Evolutionary conservation across 2,113 vertebrate genomes (phyloP).

Genomic region (Petaurus breviceps): DNA sequence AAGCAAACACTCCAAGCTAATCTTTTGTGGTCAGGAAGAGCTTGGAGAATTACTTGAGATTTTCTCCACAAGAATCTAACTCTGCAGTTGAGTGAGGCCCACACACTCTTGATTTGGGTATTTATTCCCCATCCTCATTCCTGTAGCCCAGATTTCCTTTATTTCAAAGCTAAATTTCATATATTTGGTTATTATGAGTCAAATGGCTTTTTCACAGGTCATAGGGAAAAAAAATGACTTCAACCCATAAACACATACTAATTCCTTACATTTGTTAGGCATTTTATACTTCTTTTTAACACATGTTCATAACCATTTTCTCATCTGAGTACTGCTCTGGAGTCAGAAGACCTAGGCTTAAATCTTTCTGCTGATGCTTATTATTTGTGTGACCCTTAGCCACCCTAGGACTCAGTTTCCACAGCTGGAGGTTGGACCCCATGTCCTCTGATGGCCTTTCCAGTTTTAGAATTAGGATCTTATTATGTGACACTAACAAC

Average conservation of each 20-base stretch:
- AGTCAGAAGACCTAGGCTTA: background rate
- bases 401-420: background rate
- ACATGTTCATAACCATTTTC: background rate
- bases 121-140: slow-evolving; percentile 54
- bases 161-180: slow-evolving; percentile 63
- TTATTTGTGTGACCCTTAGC: background rate
- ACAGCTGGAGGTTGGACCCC: background rate
- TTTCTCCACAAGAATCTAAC: slow-evolving; percentile 39
- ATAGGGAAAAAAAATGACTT: slow-evolving; percentile 34
- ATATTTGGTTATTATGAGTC: slow-evolving; percentile 58
- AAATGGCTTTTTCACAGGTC: slow-evolving; percentile 53
- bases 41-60: slow-evolving; percentile 58
- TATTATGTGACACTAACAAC: background rate
- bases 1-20: slow-evolving; percentile 63
- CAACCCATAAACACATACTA: slow-evolving; percentile 53
- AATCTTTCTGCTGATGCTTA: background rate
- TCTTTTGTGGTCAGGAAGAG: slow-evolving; percentile 66
- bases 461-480: background rate
- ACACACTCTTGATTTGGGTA: slow-evolving; percentile 46
- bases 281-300: slow-evolving; percentile 27
- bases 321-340: background rate
- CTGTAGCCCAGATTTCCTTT: slow-evolving; percentile 68
- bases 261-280: background rate
- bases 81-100: slow-evolving; percentile 26
- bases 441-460: background rate